Conservation (phyloP, 2,113 vertebrate species). For the Pseudorectes ferrugineus region DNA sequence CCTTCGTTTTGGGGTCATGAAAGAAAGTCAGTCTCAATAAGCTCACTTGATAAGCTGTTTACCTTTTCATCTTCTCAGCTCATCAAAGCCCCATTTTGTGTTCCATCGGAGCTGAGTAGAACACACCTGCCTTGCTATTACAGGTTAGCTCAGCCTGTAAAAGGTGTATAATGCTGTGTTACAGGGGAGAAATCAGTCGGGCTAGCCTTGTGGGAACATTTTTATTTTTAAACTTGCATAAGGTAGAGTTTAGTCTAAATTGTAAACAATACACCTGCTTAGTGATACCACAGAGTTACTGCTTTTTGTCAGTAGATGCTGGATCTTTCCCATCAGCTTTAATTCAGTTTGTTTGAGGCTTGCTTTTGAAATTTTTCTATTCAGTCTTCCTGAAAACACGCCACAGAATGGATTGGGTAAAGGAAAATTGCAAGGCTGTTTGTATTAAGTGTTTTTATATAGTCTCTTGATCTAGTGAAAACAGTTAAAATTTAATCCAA, state of each 20-base stretch:
- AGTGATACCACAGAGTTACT: neutral
- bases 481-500: neutral
- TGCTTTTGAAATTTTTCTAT: neutral
- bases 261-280: neutral
- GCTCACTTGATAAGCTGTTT: neutral
- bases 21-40: neutral
- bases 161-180: rapidly evolving
- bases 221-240: neutral
- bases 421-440: neutral
- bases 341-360: neutral
- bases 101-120: neutral
- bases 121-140: neutral
- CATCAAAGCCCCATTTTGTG: neutral
- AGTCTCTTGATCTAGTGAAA: neutral
- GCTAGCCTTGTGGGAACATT: neutral
- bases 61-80: neutral
- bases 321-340: neutral
- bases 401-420: neutral
- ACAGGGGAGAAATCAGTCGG: neutral
- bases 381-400: neutral
- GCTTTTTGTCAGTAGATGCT: neutral
- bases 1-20: rapidly evolving
- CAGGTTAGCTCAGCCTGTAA: neutral
- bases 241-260: neutral
- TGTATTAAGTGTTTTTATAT: neutral